These are phyloP conservation scores for Odontomachus brunneus DNA, from an alignment of 1,140 invertebrate genomes.

Conservation along the genomic window DNA sequence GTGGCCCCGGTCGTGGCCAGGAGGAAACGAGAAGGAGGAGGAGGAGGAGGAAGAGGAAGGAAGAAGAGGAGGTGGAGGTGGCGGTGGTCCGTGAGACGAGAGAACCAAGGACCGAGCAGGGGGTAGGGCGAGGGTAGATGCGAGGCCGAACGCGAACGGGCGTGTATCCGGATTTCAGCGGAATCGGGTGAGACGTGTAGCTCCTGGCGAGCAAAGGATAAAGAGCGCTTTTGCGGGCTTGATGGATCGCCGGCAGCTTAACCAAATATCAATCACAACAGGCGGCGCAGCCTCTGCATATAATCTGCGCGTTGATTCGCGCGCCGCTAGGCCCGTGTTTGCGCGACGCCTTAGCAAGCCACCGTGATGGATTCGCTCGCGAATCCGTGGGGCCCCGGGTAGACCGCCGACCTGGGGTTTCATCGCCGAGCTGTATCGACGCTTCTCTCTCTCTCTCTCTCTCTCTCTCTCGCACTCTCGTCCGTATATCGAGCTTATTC, in stretches of 20 bases:
- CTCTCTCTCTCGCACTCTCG: neutral
- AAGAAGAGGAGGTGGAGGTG: slow-evolving; percentile 16
- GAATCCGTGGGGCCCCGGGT: slow-evolving; percentile 30
- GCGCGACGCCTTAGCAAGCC: slow-evolving; percentile 69
- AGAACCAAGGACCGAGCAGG: neutral
- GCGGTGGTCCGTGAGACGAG: neutral
- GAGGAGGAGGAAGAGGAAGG: slow-evolving; percentile 3
- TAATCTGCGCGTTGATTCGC: slow-evolving; percentile 74
- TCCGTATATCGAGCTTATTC: neutral
- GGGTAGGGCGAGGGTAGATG: too few species aligned
- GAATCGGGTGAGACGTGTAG: slow-evolving; percentile 71
- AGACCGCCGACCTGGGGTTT: slow-evolving; percentile 29
- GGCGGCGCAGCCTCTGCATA: slow-evolving; percentile 67
- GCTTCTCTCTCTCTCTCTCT: neutral
- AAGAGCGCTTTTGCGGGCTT: slow-evolving; percentile 75
- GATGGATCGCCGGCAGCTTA: slow-evolving; percentile 77
- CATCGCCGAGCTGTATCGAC: slow-evolving; percentile 43
- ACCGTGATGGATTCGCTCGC: slow-evolving; percentile 60
- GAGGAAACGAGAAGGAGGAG: slow-evolving; percentile 18
- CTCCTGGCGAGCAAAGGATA: slow-evolving; percentile 68
- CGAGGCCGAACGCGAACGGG: neutral
- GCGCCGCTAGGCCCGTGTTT: slow-evolving; percentile 64
- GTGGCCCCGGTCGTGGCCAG: neutral
- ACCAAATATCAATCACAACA: slow-evolving; percentile 79
- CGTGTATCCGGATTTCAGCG: slow-evolving; percentile 64